Evolutionary conservation across 37 sponge, comb jelly and placozoan species (phyloP), one percentile per base, ranked within the genome.

Genomic region (Crambe crambe): DNA sequence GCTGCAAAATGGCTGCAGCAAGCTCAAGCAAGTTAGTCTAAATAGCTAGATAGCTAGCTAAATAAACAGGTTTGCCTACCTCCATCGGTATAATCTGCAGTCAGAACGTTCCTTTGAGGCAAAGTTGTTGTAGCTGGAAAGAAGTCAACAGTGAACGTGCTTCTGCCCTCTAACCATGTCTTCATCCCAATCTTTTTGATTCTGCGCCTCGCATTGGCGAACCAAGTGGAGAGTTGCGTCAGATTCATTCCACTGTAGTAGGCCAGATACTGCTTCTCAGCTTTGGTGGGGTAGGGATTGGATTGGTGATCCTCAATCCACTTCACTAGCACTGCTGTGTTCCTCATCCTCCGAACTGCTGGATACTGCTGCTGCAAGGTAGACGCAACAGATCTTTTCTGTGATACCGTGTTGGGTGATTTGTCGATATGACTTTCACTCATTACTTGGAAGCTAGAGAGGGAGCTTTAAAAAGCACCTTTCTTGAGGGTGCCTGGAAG

Each of bases 231-330:
- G 9, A 95, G 89, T 40, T 95, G 96, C 26, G 94, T 95, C n/a
- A 95, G 57, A 31, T 88, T 92, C 94, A 95, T 88, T 8, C 90
- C 90, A 23, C 87, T 81, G 75, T 90, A 81, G 54, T 88, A 83
- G 25, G 90, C 94, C 51, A 95, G 77, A 54, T 78, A 75, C 76
- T 86, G 83, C 68, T 95, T 95, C 65, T 95, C 96, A 21, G 83
- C 94, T 61, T 95, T 95, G 30, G 87, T 92, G 23, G 96, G 96
- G 74, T 95, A 95, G n/a, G 96, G 96, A 66, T 89, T 95, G 58
- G 72, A 56, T 57, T 87, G 80, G 74, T 95, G 96, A 18, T 89
- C 96, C 60, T 85, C 79, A 29, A 95, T 89, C 96, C 96, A 95
- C 57, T 85, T 89, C 8, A 89, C 90, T 10, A 95, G 77, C 10